Percentiles rank a stretch among this genome's conserved stretches.
phyloP scores from a whole-genome alignment of 2,113 vertebrate species.

The Lamprotornis superbus region DNA sequence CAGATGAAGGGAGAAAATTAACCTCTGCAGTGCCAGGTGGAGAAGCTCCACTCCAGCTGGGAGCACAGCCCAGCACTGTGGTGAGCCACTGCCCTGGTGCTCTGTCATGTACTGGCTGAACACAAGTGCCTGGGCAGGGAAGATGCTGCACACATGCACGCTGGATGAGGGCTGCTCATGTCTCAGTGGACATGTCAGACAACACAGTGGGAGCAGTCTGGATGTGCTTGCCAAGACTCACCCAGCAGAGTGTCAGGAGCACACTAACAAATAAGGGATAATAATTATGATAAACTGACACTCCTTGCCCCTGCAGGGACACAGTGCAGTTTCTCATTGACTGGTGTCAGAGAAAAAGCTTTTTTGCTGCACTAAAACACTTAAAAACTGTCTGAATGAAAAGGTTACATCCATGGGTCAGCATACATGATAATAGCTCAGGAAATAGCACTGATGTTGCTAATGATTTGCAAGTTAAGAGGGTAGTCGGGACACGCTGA shows the following conservation, averaged over 20 bases:
- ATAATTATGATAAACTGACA: background rate
- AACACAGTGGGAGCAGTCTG: background rate
- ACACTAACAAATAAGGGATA: background rate
- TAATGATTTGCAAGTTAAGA: background rate
- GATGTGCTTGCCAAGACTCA: background rate
- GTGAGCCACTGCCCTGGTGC: background rate
- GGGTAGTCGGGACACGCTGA: background rate
- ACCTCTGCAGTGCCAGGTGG: background rate
- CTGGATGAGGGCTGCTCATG: background rate
- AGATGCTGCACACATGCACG: too few relatives aligned
- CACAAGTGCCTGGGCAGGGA: background rate
- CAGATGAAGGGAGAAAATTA: background rate
- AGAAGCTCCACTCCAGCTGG: background rate
- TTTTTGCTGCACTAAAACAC: background rate
- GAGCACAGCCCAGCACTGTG: accelerated
- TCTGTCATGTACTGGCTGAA: background rate
- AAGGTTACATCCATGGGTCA: background rate
- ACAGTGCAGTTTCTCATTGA: background rate
- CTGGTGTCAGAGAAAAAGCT: background rate
- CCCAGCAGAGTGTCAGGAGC: background rate
- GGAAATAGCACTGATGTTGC: background rate
- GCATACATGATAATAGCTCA: background rate
- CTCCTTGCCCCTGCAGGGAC: background rate
- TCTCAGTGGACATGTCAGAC: background rate
- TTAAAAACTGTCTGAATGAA: background rate